Evolutionary conservation across 2,113 vertebrate genomes (phyloP).

Genomic region (Hystrix cristata): DNA sequence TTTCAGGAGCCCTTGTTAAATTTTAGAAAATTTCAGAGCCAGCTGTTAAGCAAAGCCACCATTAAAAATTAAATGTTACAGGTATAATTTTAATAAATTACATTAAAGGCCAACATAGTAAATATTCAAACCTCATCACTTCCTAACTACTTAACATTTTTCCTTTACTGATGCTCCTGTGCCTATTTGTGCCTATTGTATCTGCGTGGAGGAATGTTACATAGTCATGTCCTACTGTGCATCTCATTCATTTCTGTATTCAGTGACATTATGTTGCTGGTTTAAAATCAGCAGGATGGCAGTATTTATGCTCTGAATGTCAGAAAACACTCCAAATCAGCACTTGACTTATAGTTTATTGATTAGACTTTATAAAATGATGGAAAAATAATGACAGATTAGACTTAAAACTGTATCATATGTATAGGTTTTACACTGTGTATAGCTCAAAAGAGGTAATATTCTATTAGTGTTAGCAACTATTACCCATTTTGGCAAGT

Average conservation of each 20-base stretch:
- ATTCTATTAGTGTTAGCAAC: not conserved
- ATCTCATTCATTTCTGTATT: not conserved
- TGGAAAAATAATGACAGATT: not conserved
- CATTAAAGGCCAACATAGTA: constrained; percentile 8
- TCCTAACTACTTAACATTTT: not conserved
- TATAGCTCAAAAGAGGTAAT: not conserved
- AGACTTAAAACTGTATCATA: not conserved
- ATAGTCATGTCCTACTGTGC: not conserved
- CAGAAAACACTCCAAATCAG: not conserved
- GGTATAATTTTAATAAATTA: not conserved
- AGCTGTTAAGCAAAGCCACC: not conserved
- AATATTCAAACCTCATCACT: not conserved
- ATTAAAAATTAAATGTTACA: not conserved
- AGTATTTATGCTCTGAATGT: not conserved
- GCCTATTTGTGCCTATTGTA: not conserved
- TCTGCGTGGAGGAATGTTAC: not conserved
- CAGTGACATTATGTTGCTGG: not conserved
- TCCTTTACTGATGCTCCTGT: not conserved
- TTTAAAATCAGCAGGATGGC: not conserved
- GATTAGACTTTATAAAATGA: not conserved
- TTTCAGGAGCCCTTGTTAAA: not conserved
- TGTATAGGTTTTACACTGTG: not conserved
- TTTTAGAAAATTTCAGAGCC: not conserved
- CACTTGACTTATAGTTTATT: not conserved
- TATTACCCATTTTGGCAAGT: not conserved